Evolutionary conservation across 2,797 vertebrate species (phyloP), one percentile per base, ranked within the genome.

Genomic region (Oryzias dopingdopingensis): DNA sequence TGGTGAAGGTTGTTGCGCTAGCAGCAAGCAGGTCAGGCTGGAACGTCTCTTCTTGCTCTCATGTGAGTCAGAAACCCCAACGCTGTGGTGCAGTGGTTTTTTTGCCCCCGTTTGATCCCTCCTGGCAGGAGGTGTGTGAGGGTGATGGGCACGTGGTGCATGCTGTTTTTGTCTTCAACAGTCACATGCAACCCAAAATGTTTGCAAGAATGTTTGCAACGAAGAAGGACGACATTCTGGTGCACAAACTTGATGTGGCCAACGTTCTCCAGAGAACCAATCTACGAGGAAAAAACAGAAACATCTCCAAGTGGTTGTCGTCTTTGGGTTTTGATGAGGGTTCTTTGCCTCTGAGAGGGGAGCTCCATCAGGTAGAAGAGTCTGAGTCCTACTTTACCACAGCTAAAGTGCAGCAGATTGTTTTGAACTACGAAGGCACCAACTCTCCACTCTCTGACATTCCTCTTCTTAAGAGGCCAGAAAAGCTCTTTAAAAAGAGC

Each of bases 181-280:
- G 80, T 62, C 66, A 51, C 42, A 64, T 77, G 58, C 32, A 59
- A 42, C 4, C 67, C 52, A 55, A 66, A 50, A 26, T 54, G 4
- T 18, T 77, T 22, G 72, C 47, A 52, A 79, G 65, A 48, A 18
- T 78, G 18, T 65, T 85, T 67, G 58, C 67, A 61, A 55, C 29
- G 5, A 79, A 86, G 62, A 73, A 72, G 7, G 87, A 93, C 63
- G 74, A 84, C 22, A 14, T 76, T n/a, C 86, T 76, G 48, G 76
- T 95, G 18, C 92, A 93, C 53, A 56, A 77, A 55, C 54, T 96
- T 15, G 60, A 90, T 0, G 62, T 93, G 61, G 42, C 52, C 13
- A 69, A 65, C 54, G 62, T 94, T 82, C 92, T 96, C 42, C 93
- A 92, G 72, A 95, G 88, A 81, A 86, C 88, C 5, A 68, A 74